phyloP scores from a whole-genome alignment of 2,113 vertebrate species.

The Corythornis cristatus region DNA sequence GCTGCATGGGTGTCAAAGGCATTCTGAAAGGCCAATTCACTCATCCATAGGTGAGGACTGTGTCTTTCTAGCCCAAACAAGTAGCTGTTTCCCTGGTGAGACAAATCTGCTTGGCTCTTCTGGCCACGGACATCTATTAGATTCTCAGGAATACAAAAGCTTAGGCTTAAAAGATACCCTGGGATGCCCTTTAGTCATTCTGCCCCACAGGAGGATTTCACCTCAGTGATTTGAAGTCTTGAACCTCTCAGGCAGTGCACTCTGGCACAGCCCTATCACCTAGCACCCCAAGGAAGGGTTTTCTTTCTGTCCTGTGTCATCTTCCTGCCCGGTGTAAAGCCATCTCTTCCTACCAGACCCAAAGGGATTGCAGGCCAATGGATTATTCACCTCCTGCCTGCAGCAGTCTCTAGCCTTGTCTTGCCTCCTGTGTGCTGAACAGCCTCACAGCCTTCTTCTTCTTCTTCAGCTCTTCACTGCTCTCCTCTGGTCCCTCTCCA shows the following conservation, averaged over 20 bases:
- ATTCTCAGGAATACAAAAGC: neutral
- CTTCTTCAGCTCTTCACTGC: neutral
- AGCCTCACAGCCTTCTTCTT: neutral
- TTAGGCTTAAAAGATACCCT: neutral
- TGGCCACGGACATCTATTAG: neutral
- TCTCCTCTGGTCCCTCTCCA: neutral
- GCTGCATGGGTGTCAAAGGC: neutral
- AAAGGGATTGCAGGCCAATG: fast-evolving
- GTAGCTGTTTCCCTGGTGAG: neutral
- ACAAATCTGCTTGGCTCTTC: neutral
- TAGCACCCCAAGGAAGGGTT: neutral
- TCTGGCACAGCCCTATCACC: neutral
- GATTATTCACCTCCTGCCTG: neutral
- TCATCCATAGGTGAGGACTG: neutral
- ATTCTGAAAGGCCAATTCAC: neutral
- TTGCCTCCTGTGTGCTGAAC: neutral
- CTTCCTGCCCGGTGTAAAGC: neutral
- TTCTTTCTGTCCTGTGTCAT: neutral
- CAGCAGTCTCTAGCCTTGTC: neutral
- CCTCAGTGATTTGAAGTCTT: neutral
- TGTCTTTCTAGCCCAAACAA: neutral
- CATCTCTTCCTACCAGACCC: neutral
- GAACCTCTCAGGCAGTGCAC: neutral
- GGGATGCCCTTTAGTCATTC: neutral
- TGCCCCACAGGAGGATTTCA: neutral